Conservation (phyloP, 1,140 invertebrate genomes). For the Pantala flavescens region DNA sequence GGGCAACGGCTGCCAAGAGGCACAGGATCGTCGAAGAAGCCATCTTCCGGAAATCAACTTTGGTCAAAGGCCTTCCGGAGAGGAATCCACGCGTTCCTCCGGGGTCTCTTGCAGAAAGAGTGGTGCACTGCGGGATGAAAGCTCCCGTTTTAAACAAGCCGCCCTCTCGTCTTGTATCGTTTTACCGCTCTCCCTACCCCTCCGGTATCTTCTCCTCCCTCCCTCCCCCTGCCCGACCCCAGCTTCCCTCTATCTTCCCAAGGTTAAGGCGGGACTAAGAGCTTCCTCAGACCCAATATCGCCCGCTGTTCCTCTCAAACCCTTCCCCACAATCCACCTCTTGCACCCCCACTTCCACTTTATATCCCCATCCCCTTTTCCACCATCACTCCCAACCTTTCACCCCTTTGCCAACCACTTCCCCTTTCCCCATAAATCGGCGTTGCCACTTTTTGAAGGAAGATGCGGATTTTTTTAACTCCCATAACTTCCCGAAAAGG, state of each 20-base stretch:
- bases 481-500: no score
- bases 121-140: background rate
- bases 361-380: background rate
- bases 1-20: background rate
- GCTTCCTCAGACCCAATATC: background rate
- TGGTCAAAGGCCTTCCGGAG: background rate
- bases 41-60: background rate
- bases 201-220: background rate
- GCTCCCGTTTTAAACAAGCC: background rate
- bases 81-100: background rate
- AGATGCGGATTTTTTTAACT: no score
- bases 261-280: no score
- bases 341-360: no score
- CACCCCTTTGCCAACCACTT: background rate
- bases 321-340: background rate
- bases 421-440: background rate
- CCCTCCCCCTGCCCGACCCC: conserved; percentile 11
- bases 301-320: background rate
- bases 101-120: background rate
- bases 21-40: background rate
- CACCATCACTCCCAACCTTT: background rate
- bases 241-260: no score
- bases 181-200: background rate
- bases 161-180: background rate
- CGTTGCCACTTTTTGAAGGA: no score